Evolutionary conservation across 2,113 vertebrate genomes (phyloP).

Genomic region (Zapornia atra): DNA sequence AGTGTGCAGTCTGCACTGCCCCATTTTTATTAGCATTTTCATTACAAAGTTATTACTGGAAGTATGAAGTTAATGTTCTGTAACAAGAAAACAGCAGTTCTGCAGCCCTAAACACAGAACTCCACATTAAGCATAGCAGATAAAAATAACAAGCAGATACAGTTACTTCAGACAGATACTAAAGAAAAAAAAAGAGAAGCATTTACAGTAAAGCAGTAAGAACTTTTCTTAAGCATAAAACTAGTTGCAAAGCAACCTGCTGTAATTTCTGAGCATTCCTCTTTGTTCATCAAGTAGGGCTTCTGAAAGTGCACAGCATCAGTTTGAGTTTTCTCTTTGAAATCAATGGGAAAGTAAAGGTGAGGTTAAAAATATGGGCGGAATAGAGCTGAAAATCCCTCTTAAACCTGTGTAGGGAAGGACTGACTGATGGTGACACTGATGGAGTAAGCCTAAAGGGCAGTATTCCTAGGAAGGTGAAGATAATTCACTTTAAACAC

Average conservation of each 20-base stretch:
- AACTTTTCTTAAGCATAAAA: background rate
- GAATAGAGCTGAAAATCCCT: background rate
- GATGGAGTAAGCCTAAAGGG: background rate
- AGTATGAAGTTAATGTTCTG: conserved; percentile 58
- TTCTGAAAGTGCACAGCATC: background rate
- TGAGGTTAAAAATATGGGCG: background rate
- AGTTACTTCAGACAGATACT: conserved; percentile 16
- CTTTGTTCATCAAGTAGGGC: background rate
- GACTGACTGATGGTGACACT: background rate
- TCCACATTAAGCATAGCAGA: conserved; percentile 18
- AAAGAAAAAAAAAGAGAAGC: background rate
- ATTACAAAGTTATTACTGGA: conserved; percentile 56
- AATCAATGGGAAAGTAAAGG: background rate
- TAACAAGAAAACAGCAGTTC: conserved; percentile 46
- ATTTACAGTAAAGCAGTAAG: background rate
- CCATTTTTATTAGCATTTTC: conserved; percentile 54
- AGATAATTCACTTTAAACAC: background rate
- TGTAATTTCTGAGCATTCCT: background rate
- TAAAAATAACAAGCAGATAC: conserved; percentile 20
- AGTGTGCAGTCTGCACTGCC: background rate
- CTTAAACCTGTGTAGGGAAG: background rate
- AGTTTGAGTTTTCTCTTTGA: background rate
- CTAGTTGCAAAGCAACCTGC: background rate
- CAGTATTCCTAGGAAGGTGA: background rate
- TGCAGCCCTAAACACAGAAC: background rate